These are phyloP conservation scores for Barnardius zonarius DNA, from an alignment of 2,113 vertebrate genomes.

Conservation along the genomic window DNA sequence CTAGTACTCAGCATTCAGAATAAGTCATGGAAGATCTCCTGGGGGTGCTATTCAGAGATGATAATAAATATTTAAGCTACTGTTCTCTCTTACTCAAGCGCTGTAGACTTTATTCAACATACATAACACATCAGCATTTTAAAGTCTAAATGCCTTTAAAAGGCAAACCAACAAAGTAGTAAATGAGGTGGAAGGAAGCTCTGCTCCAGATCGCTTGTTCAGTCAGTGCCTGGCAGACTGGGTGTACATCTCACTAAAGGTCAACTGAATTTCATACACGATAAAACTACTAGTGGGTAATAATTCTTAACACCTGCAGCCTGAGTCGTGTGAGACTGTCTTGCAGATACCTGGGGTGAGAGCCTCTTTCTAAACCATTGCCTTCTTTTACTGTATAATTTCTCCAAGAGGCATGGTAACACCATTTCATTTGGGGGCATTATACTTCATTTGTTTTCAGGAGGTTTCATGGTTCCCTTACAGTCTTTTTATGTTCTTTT, in stretches of 20 bases:
- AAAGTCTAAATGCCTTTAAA: not conserved
- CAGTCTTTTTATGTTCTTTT: not conserved
- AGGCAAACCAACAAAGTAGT: not conserved
- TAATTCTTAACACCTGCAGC: not conserved
- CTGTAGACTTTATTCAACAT: not conserved
- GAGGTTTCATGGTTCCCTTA: not conserved
- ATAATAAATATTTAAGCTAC: constrained; percentile 36
- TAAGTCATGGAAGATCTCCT: not conserved
- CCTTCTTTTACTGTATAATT: not conserved
- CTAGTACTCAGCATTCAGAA: not conserved
- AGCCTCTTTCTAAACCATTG: not conserved
- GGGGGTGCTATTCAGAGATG: not conserved
- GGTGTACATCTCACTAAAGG: not conserved
- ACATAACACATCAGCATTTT: constrained; percentile 7
- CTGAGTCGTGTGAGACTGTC: not conserved
- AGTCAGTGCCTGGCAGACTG: not conserved
- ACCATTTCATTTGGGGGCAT: not conserved
- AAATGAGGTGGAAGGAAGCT: constrained; percentile 15
- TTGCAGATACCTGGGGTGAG: not conserved
- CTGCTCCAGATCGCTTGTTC: not conserved
- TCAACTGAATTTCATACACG: not conserved
- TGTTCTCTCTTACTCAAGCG: not conserved
- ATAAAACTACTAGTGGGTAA: not conserved
- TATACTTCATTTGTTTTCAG: not conserved
- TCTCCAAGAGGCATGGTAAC: not conserved